Percentiles rank a stretch among this genome's conserved stretches.
These are phyloP conservation scores for Euwallacea similis DNA, from an alignment of 1,140 invertebrate genomes.

Conservation along the genomic window DNA sequence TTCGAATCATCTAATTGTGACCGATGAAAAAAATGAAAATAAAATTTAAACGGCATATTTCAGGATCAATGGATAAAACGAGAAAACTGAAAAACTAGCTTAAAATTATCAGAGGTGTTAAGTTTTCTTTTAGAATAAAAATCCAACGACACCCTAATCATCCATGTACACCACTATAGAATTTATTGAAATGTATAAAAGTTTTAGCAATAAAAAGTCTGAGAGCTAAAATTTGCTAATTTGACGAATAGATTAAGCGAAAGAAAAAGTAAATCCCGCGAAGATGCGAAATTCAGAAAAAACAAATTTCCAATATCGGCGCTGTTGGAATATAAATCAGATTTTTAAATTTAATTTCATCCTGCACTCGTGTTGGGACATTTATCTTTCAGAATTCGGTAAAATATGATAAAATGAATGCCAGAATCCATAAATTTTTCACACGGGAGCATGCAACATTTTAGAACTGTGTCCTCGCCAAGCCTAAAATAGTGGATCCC, in stretches of 20 bases:
- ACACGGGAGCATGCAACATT: slow-evolving; percentile 5
- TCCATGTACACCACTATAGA: too few relatives aligned
- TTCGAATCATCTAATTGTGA: too few relatives aligned
- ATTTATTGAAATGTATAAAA: slow-evolving; percentile 4
- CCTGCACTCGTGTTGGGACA: slow-evolving; percentile 34
- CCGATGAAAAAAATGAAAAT: too few relatives aligned
- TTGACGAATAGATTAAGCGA: background rate
- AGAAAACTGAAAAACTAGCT: too few relatives aligned
- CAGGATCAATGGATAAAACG: too few relatives aligned
- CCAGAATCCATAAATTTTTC: slow-evolving; percentile 32
- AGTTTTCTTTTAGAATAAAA: too few relatives aligned
- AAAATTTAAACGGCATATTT: too few relatives aligned
- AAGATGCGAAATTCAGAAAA: slow-evolving; percentile 23
- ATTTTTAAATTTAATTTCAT: slow-evolving; percentile 38
- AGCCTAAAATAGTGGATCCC: too few relatives aligned
- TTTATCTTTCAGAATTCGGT: slow-evolving; percentile 36
- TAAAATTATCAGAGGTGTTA: too few relatives aligned
- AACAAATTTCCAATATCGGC: slow-evolving; percentile 35
- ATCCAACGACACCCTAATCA: too few relatives aligned
- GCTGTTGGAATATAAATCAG: slow-evolving; percentile 36
- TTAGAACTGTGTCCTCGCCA: background rate
- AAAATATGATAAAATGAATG: slow-evolving; percentile 36
- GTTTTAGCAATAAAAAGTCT: background rate
- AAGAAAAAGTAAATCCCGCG: slow-evolving; percentile 25
- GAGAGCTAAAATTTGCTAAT: too few relatives aligned